Evolutionary conservation across 1,140 invertebrate genomes (phyloP), one percentile per base, ranked within the genome.

Genomic region (Procambarus virginalis): DNA sequence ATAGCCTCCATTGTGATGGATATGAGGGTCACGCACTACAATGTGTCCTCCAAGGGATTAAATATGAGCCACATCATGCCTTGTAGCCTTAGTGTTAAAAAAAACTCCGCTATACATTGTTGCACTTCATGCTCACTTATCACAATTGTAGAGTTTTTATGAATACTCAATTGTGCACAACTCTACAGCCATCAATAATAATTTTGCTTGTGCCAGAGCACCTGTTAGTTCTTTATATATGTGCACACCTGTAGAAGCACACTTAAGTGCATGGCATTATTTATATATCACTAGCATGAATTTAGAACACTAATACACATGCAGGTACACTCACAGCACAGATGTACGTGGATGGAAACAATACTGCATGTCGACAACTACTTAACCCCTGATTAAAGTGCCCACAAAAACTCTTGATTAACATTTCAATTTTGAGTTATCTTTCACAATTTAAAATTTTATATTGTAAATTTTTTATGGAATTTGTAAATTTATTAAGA

Each of bases 131-230:
- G 68, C 68, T 73, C 22, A 73, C 68, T 34, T 73, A 73, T 34
- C 68, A 73, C 68, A 34, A 10, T 22, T 73, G n/a, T 73, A 73
- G 60, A 64, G 60, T 64, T 73, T 73, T 73, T 73, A 73, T 73
- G 10, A 34, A 34, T 34, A 73, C 68, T 73, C n/a, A 1, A 20
- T 4, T 64, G 60, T 64, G 17, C 22, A 34, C 68, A 73, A 17
- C 64, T 68, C 14, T 68, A 68, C 20, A n/a, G 34, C n/a, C 22
- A 73, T 34, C 68, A 73, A 6, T 34, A 73, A 73, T 73, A 34
- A 34, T 22, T 73, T 73, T 73, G 6, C 68, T 34, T 34, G 22
- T 73, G 22, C n/a, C 22, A 34, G 6, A 73, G 14, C 4, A 70
- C n/a, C 68, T 70, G n/a, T 34, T 70, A 34, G 68, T 64, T 20